Conservation (phyloP, 2,888 invertebrate genomes). For the Cryptocephalus moraei region DNA sequence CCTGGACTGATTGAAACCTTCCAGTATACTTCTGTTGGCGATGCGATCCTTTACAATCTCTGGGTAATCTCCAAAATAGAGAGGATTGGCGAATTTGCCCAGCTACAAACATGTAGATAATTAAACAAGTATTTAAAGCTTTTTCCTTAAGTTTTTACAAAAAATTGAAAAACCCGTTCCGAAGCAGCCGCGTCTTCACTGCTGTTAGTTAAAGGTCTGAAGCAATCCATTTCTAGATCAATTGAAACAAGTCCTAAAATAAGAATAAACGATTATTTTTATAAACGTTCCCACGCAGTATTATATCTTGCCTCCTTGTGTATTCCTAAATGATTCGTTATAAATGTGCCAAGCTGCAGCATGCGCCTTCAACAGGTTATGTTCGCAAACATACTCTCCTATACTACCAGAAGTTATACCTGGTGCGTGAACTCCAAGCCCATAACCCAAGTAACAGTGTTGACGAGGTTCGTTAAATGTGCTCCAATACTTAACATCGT, state of each 20-base stretch:
- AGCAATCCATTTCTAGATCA: no score
- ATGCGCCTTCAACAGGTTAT: constrained; percentile 56
- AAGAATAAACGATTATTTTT: no score
- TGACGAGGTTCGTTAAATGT: constrained; percentile 43
- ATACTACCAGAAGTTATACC: constrained; percentile 37
- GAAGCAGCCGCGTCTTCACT: no score
- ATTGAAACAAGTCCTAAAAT: no score
- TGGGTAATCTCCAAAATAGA: background rate
- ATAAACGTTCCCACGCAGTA: background rate
- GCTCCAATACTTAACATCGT: constrained; percentile 38
- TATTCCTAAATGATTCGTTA: constrained; percentile 45
- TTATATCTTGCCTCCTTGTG: constrained; percentile 41
- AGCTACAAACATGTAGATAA: background rate
- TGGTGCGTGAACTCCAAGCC: constrained; percentile 25
- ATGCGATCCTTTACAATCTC: background rate
- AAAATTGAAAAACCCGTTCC: no score
- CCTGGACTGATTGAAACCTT: background rate
- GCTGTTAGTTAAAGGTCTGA: no score
- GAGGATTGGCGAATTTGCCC: background rate
- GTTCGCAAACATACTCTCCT: constrained; percentile 53
- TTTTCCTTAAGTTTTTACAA: no score
- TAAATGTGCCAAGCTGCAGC: constrained; percentile 56
- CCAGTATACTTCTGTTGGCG: background rate
- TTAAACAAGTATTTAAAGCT: background rate
- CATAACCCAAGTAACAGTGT: constrained; percentile 24